phyloP scores from a whole-genome alignment of 1,140 invertebrate genomes.

The Diploscapter pachys region DNA sequence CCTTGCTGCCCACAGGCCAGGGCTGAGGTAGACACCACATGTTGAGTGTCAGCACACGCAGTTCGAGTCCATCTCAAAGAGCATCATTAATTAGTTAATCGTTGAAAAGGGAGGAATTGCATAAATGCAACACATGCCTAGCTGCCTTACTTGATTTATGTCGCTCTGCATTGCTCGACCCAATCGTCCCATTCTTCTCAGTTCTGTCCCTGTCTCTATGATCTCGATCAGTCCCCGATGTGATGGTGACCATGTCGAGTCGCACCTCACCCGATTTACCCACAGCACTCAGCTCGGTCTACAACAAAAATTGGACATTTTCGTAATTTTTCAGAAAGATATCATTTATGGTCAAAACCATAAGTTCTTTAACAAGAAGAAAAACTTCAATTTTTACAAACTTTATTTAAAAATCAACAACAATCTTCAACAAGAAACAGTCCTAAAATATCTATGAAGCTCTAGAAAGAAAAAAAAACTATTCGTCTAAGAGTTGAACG shows the following conservation, averaged over 20 bases:
- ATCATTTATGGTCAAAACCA: too few relatives aligned
- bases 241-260: too few relatives aligned
- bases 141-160: too few relatives aligned
- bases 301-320: not conserved
- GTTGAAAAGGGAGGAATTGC: too few relatives aligned
- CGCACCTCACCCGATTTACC: too few relatives aligned
- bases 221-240: too few relatives aligned
- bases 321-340: not conserved
- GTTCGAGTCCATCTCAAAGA: constrained; percentile 2
- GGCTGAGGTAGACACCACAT: constrained; percentile 64
- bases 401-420: not conserved
- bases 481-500: constrained; percentile 11
- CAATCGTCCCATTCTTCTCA: not conserved
- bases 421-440: constrained; percentile 3
- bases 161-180: not conserved
- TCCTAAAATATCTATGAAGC: not conserved
- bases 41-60: constrained; percentile 36
- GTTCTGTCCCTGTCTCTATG: too few relatives aligned
- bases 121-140: too few relatives aligned
- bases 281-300: too few relatives aligned
- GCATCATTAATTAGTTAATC: too few relatives aligned
- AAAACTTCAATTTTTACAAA: not conserved
- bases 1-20: constrained; percentile 64
- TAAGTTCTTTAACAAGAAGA: not conserved
- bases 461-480: not conserved